Percentiles rank a stretch among this genome's conserved stretches.
Evolutionary conservation across 2,888 invertebrate species (phyloP).

Genomic region (Apantesis nais): DNA sequence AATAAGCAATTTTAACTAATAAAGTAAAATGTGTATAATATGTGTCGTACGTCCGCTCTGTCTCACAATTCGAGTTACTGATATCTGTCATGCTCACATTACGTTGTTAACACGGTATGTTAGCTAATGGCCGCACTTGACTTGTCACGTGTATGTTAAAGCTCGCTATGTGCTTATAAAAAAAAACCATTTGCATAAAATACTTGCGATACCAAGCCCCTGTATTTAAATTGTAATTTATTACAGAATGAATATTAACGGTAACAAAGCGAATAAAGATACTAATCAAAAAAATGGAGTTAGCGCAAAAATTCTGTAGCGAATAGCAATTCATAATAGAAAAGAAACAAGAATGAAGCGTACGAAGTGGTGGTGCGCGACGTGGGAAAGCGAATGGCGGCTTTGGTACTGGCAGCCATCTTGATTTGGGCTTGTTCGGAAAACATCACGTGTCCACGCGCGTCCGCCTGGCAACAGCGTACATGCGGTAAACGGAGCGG

Average conservation of each 20-base stretch:
- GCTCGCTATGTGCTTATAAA: slow-evolving; percentile 49
- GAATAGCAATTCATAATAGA: slow-evolving; percentile 69
- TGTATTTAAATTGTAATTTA: slow-evolving; percentile 25
- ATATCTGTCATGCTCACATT: slow-evolving; percentile 64
- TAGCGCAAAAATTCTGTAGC: slow-evolving; percentile 64
- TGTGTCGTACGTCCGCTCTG: slow-evolving; percentile 55
- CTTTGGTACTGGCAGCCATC: slow-evolving; percentile 72
- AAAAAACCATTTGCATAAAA: slow-evolving; percentile 30
- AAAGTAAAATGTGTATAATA: slow-evolving; percentile 50
- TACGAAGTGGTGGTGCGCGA: slow-evolving; percentile 72
- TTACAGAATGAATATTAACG: slow-evolving; percentile 32
- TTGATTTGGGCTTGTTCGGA: slow-evolving; percentile 75
- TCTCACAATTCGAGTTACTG: slow-evolving; percentile 57
- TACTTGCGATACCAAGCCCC: slow-evolving; percentile 22
- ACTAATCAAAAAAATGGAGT: slow-evolving; percentile 50
- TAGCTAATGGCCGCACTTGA: slow-evolving; percentile 60
- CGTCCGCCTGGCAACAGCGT: slow-evolving; percentile 82
- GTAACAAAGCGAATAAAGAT: slow-evolving; percentile 40
- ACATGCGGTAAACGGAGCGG: slow-evolving; percentile 77
- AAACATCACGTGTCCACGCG: slow-evolving; percentile 77
- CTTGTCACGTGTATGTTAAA: slow-evolving; percentile 63
- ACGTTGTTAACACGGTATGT: slow-evolving; percentile 66
- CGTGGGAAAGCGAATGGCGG: slow-evolving; percentile 84
- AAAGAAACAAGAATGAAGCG: slow-evolving; percentile 75
- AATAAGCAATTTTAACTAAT: slow-evolving; percentile 51